A percentile compares a stretch with the other conserved stretches of the same genome.
phyloP scores from a whole-genome alignment of 2,888 invertebrate genomes.

The Sminthurides aquaticus region DNA sequence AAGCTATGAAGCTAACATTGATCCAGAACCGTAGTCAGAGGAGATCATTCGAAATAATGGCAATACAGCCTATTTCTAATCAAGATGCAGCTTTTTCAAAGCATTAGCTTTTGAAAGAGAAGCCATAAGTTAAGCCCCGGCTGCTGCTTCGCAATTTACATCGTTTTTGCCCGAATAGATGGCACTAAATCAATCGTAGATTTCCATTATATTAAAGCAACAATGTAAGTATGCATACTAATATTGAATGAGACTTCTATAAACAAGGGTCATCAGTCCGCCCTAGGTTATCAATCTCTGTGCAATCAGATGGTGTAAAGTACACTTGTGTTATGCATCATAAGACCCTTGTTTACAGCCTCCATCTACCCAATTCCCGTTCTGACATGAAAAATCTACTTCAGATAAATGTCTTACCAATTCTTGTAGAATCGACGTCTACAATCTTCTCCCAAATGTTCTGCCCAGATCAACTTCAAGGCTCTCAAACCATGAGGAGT shows the following conservation, averaged over 20 bases:
- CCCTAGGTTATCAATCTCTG: slow-evolving; percentile 41
- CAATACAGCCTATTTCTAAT: not conserved
- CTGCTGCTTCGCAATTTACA: not conserved
- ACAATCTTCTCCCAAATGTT: slow-evolving; percentile 97
- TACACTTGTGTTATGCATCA: slow-evolving; percentile 40
- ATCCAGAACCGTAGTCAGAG: not conserved
- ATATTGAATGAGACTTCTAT: too few relatives aligned
- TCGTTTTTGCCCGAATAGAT: too few relatives aligned
- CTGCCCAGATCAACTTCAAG: slow-evolving; percentile 94
- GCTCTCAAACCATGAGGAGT: slow-evolving; percentile 95
- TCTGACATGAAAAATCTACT: not conserved
- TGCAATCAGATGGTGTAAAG: slow-evolving; percentile 38
- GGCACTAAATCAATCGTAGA: too few relatives aligned
- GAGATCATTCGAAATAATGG: not conserved
- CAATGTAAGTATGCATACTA: too few relatives aligned
- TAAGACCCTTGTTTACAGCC: slow-evolving; percentile 15
- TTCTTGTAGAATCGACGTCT: slow-evolving; percentile 99
- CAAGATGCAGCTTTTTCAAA: slow-evolving; percentile 1
- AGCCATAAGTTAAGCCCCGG: not conserved
- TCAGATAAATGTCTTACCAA: slow-evolving; percentile 62
- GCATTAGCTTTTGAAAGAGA: too few relatives aligned
- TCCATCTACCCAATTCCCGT: not conserved
- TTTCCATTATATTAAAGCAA: too few relatives aligned
- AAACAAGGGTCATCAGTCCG: slow-evolving; percentile 41
- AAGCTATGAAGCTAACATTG: too few relatives aligned